These are phyloP conservation scores for Archocentrus centrarchus DNA, from an alignment of 2,113 vertebrate genomes.

Conservation along the genomic window DNA sequence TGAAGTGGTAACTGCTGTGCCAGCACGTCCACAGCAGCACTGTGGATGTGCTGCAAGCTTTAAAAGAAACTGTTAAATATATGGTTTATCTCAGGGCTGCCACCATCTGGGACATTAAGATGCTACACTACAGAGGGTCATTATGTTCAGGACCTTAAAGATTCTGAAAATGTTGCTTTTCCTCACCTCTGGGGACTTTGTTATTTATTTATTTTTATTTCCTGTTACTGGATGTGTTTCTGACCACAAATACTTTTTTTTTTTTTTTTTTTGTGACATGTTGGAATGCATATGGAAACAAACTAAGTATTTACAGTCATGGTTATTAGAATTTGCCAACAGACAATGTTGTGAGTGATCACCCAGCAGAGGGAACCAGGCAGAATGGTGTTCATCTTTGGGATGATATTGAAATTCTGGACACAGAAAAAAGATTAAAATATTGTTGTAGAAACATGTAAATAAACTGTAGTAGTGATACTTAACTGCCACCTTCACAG, in stretches of 20 bases:
- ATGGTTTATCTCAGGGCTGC: too few species aligned
- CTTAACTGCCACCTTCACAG: slow-evolving; percentile 33
- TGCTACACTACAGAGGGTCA: background rate
- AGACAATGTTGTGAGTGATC: slow-evolving; percentile 26
- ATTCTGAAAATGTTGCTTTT: background rate
- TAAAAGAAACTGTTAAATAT: background rate
- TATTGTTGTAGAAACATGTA: slow-evolving; percentile 64
- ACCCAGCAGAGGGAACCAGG: slow-evolving; percentile 23
- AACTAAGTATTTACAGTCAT: too few species aligned
- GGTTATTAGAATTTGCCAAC: background rate
- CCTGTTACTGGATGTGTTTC: too few species aligned
- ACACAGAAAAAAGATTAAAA: slow-evolving; percentile 16
- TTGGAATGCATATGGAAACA: too few species aligned
- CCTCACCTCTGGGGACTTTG: background rate
- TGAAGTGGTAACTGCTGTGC: slow-evolving; percentile 87
- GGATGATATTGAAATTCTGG: slow-evolving; percentile 41
- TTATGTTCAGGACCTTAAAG: background rate
- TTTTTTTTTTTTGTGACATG: too few species aligned
- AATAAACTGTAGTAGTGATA: slow-evolving; percentile 66
- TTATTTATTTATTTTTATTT: too few species aligned
- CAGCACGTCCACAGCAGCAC: background rate
- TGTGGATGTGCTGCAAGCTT: background rate
- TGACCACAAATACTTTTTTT: too few species aligned
- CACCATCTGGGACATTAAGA: background rate
- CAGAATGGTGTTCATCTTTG: slow-evolving; percentile 32